These are phyloP conservation scores for Grammomys surdaster DNA, from an alignment of 2,113 vertebrate genomes.

Conservation along the genomic window DNA sequence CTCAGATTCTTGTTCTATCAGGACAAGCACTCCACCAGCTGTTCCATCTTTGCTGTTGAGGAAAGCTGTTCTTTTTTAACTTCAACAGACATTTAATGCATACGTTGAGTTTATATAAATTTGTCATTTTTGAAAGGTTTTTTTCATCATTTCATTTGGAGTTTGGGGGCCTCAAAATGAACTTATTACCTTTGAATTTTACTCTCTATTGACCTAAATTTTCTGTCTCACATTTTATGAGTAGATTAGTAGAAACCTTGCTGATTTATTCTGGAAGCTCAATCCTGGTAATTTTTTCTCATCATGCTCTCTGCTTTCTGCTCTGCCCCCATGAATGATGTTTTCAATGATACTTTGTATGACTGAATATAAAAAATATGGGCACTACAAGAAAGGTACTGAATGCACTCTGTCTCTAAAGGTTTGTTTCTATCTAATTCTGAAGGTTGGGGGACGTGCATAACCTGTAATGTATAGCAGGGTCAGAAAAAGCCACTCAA, in stretches of 20 bases:
- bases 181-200: not conserved
- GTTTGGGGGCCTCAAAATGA: not conserved
- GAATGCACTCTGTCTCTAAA: rapidly evolving
- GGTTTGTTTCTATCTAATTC: rapidly evolving
- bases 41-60: no score
- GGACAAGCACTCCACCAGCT: not conserved
- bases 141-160: not conserved
- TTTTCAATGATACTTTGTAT: not conserved
- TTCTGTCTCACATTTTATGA: not conserved
- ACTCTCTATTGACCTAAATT: not conserved
- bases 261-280: not conserved
- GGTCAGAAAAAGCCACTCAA: not conserved
- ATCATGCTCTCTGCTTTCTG: rapidly evolving
- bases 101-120: not conserved
- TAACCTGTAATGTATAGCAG: rapidly evolving
- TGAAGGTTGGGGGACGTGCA: rapidly evolving
- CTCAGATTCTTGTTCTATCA: not conserved
- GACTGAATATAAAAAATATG: not conserved
- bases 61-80: not conserved
- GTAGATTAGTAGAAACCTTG: not conserved
- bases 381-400: not conserved
- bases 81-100: no score
- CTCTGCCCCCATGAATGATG: not conserved
- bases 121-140: not conserved
- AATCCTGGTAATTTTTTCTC: not conserved